phyloP scores from a whole-genome alignment of 2,888 invertebrate species.

The Drosophila kokeensis region DNA sequence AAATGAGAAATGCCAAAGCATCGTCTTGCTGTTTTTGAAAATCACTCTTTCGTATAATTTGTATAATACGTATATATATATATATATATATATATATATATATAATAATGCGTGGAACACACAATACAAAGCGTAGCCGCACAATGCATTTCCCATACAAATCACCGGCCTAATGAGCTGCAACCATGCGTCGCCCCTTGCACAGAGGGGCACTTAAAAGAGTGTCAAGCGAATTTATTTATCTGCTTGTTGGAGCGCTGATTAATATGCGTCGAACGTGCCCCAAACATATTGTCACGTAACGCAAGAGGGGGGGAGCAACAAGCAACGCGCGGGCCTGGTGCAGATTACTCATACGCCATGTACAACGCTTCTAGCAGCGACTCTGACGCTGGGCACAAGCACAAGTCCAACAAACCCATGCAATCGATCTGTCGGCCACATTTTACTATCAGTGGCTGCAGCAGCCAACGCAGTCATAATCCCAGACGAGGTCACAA shows the following conservation, averaged over 20 bases:
- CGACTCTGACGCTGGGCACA: background rate
- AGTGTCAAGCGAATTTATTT: slow-evolving; percentile 49
- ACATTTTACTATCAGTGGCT: slow-evolving; percentile 34
- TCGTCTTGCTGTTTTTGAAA: background rate
- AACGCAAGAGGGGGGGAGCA: slow-evolving; percentile 20
- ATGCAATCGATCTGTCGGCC: slow-evolving; percentile 52
- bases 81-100: background rate
- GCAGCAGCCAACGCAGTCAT: slow-evolving; percentile 52
- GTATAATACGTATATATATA: slow-evolving; percentile 3
- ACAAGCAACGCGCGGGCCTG: background rate
- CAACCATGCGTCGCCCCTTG: slow-evolving; percentile 3
- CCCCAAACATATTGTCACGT: slow-evolving; percentile 73
- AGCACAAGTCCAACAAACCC: slow-evolving; percentile 8
- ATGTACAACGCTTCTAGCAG: slow-evolving; percentile 5
- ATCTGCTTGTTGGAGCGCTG: slow-evolving; percentile 42
- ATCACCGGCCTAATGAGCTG: slow-evolving; percentile 57
- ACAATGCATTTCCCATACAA: slow-evolving; percentile 58
- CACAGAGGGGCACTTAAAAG: slow-evolving; percentile 16
- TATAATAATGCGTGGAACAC: slow-evolving; percentile 24
- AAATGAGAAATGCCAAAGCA: slow-evolving; percentile 5
- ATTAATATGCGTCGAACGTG: slow-evolving; percentile 68
- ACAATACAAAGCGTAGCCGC: slow-evolving; percentile 2
- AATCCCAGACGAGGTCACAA: slow-evolving; percentile 56
- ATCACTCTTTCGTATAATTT: background rate
- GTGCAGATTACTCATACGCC: slow-evolving; percentile 59